Base-by-base conservation (phyloP, 1,140 invertebrate genomes). In the Drosophila murphyi region DNA sequence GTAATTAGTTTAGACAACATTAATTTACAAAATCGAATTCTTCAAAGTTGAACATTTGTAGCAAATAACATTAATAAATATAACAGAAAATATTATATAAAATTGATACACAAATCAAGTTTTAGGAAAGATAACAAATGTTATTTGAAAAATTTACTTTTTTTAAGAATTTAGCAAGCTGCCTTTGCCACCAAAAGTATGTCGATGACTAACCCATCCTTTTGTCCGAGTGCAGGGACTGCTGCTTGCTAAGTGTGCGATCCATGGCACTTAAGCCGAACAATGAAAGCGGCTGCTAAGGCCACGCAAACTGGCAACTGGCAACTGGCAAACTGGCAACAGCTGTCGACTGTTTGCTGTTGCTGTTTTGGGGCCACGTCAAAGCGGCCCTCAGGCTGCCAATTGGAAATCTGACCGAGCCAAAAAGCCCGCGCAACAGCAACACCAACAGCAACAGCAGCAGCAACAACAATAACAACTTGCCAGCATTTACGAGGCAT, bases 231-330 rank as follows among this genome's bases (percentile, higher is more conserved):
- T 43, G 39, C n/a, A 43, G 1, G 4, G 10, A 43, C 39, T n/a
- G 5, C 39, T 43, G 39, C 39, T 41, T 41, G 39, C 39, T 35
- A 20, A 43, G 20, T 51, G 47, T 52, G 47, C 77, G 76, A 78
- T 78, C 60, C 82, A 81, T 72, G 74, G 82, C 64, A 82, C 70
- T 85, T 87, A 82, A 81, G 83, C 72, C 75, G 78, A 86, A 86
- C 82, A 86, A 86, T 86, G 82, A 86, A 86, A 78, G 81, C 74
- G 68, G 68, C 67, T 65, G 76, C 64, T 55, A 85, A 65, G 64
- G 82, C 82, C 77, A 85, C 77, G 82, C 82, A 86, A 81, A 81
- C 39, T 20, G 10, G 48, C 41, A 54, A 45, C 69, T n/a, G 32
- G 35, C 67, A 52, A 74, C 56, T 31, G 70, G 34, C 54, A 68